Evolutionary conservation across 2,888 invertebrate species (phyloP).

Genomic region (Hirtodrosophila alboralis): DNA sequence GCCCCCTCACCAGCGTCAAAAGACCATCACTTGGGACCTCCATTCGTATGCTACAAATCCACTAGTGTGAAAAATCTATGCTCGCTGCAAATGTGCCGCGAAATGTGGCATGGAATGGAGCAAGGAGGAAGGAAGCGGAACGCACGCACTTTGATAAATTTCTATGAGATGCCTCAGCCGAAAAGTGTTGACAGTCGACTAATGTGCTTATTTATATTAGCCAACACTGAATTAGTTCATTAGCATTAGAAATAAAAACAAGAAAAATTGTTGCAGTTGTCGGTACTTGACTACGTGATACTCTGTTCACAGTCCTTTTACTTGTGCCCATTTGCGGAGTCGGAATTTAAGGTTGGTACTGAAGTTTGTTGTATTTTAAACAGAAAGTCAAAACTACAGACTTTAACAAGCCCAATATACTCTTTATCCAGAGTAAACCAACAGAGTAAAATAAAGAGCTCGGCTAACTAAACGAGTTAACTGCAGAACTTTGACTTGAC

Average conservation of each 20-base stretch:
- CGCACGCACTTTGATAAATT: constrained; percentile 57
- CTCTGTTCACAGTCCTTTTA: too few relatives aligned
- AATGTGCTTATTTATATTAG: constrained; percentile 52
- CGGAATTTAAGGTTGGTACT: too few relatives aligned
- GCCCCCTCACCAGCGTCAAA: constrained; percentile 15
- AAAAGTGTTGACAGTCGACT: constrained; percentile 67
- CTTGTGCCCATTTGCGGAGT: too few relatives aligned
- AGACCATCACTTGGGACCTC: not conserved
- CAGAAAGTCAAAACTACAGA: too few relatives aligned
- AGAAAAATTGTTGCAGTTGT: too few relatives aligned
- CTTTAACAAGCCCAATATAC: too few relatives aligned
- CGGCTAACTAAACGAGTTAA: constrained; percentile 29
- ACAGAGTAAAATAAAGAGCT: not conserved
- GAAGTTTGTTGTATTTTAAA: too few relatives aligned
- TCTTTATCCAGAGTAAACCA: too few relatives aligned
- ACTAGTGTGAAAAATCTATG: constrained; percentile 79
- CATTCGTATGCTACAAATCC: constrained; percentile 36
- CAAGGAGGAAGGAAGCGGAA: constrained; percentile 12
- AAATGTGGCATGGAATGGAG: constrained; percentile 55
- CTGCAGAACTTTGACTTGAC: not conserved
- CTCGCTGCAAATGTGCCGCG: constrained; percentile 70
- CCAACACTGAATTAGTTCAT: constrained; percentile 47
- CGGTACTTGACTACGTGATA: too few relatives aligned
- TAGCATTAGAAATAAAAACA: constrained; percentile 33
- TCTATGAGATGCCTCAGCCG: constrained; percentile 38